phyloP scores from a whole-genome alignment of 1,140 invertebrate species.

The Archegozetes longisetosus region DNA sequence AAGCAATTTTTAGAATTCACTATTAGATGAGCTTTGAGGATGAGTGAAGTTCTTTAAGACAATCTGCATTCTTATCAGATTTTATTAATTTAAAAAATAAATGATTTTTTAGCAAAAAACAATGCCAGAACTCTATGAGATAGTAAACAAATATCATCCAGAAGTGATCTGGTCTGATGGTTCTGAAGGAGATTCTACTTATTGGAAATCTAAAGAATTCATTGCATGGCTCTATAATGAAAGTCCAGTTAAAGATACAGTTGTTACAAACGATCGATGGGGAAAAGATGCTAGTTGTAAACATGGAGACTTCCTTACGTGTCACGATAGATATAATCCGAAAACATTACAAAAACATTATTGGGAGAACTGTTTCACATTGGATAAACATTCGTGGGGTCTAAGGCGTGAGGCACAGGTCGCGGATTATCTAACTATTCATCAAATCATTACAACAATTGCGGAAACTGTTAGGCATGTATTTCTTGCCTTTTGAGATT shows the following conservation, averaged over 20 bases:
- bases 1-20: too few relatives aligned
- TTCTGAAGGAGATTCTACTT: slow-evolving; percentile 56
- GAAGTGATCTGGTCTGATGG: slow-evolving; percentile 68
- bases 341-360: slow-evolving; percentile 41
- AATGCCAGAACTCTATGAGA: slow-evolving; percentile 34
- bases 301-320: slow-evolving; percentile 39
- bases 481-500: too few relatives aligned
- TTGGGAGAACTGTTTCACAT: slow-evolving; percentile 77
- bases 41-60: too few relatives aligned
- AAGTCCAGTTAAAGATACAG: slow-evolving; percentile 39
- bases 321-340: slow-evolving; percentile 36
- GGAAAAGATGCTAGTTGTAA: slow-evolving; percentile 32
- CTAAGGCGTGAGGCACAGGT: slow-evolving; percentile 55
- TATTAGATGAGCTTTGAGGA: too few relatives aligned
- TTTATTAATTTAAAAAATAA: too few relatives aligned
- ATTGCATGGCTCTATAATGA: slow-evolving; percentile 70
- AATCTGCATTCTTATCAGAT: too few relatives aligned
- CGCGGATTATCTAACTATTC: slow-evolving; percentile 49
- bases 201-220: slow-evolving; percentile 45
- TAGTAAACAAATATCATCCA: slow-evolving; percentile 57
- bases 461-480: slow-evolving; percentile 31
- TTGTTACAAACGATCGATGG: slow-evolving; percentile 41
- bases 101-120: slow-evolving; percentile 22
- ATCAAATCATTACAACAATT: slow-evolving; percentile 52
- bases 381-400: slow-evolving; percentile 81